Evolutionary conservation across 2,113 vertebrate species (phyloP).

Genomic region (Pelvicachromis taeniatus): DNA sequence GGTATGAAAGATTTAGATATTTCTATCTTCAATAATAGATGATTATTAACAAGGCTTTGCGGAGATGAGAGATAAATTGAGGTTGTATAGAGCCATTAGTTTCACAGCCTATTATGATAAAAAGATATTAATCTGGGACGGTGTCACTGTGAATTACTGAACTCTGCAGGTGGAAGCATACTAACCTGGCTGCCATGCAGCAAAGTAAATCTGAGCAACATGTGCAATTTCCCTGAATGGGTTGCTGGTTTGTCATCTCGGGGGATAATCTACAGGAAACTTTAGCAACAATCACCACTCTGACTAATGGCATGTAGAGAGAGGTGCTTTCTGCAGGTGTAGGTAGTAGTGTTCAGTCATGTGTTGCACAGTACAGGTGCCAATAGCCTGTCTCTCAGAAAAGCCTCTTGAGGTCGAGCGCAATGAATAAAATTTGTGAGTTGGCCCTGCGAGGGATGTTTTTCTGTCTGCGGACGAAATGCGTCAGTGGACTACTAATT

Average conservation of each 20-base stretch:
- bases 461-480: slow-evolving; percentile 5
- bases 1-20: background rate
- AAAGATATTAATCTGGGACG: background rate
- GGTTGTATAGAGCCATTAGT: background rate
- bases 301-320: background rate
- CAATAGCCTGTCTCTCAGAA: background rate
- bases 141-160: background rate
- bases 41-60: background rate
- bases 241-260: background rate
- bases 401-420: background rate
- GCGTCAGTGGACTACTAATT: slow-evolving; percentile 1
- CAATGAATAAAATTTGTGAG: slow-evolving; percentile 1
- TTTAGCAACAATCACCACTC: background rate
- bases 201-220: background rate
- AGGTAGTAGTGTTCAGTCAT: background rate
- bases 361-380: background rate
- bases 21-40: background rate
- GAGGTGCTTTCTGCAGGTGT: background rate
- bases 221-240: background rate
- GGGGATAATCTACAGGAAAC: background rate
- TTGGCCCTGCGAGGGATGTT: background rate
- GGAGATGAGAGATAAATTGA: background rate
- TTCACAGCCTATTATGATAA: background rate
- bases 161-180: background rate
- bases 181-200: background rate